Conservation (phyloP, 2,113 vertebrate genomes). For the Leuciscus idus region DNA sequence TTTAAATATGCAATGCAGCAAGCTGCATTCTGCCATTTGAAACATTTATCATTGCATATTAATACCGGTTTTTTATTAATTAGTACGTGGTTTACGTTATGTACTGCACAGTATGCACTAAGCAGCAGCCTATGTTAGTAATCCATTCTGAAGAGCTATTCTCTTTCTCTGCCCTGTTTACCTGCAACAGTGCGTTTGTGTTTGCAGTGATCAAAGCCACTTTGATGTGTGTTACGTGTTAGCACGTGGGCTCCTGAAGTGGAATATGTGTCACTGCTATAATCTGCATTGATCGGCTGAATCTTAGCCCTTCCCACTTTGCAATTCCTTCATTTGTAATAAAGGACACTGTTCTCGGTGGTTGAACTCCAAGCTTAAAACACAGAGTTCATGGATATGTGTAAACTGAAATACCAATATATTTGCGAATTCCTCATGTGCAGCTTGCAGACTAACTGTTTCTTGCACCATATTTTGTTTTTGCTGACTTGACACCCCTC, state of each 20-base stretch:
- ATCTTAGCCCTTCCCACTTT: neutral
- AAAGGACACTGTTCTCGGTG: neutral
- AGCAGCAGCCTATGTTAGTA: conserved; percentile 6
- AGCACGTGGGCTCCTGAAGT: conserved; percentile 26
- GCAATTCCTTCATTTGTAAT: neutral
- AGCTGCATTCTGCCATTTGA: neutral
- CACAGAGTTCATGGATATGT: neutral
- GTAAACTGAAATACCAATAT: neutral
- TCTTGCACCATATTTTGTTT: neutral
- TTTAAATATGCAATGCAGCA: neutral
- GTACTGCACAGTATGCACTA: neutral
- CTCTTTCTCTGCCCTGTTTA: conserved; percentile 6
- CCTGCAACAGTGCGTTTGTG: conserved; percentile 18
- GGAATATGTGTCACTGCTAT: conserved; percentile 34
- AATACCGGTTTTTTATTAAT: neutral
- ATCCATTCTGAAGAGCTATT: conserved; percentile 20
- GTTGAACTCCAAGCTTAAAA: neutral
- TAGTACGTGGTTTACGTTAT: neutral
- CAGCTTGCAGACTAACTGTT: neutral
- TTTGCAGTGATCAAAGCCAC: conserved; percentile 48
- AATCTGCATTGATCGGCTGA: conserved; percentile 32
- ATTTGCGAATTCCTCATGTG: neutral
- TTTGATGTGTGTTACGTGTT: conserved; percentile 51
- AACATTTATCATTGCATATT: neutral
- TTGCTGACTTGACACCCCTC: conserved; percentile 18